A percentile compares a stretch with the other conserved stretches of the same genome.
phyloP scores from a whole-genome alignment of 2,888 invertebrate genomes.

The Auanema sp. region DNA sequence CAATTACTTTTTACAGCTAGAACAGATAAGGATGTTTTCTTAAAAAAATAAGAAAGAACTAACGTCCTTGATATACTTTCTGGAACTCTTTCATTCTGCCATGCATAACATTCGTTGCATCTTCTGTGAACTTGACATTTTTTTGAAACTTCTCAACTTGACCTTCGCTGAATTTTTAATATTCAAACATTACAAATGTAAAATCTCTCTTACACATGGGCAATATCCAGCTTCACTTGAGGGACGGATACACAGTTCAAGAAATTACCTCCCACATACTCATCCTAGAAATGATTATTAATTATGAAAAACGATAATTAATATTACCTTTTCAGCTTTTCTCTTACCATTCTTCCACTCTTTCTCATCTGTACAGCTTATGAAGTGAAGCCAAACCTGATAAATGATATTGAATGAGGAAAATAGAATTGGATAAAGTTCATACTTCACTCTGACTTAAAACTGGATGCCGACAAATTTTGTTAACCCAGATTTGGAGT shows the following conservation, averaged over 20 bases:
- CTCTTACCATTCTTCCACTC: constrained; percentile 95
- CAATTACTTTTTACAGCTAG: constrained; percentile 82
- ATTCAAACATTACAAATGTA: background rate
- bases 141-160: constrained; percentile 82
- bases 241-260: constrained; percentile 86
- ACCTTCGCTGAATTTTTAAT: constrained; percentile 71
- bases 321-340: constrained; percentile 83
- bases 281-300: constrained; percentile 72
- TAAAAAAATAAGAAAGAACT: constrained; percentile 45
- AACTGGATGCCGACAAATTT: constrained; percentile 94
- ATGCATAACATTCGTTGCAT: constrained; percentile 81
- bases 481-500: constrained; percentile 92
- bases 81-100: constrained; percentile 81
- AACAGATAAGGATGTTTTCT: constrained; percentile 13
- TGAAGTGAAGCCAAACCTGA: constrained; percentile 93
- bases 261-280: constrained; percentile 84
- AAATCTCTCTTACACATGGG: constrained; percentile 67
- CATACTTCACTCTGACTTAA: constrained; percentile 74
- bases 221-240: constrained; percentile 73
- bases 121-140: constrained; percentile 84
- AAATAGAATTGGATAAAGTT: background rate
- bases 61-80: constrained; percentile 79
- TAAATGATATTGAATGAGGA: constrained; percentile 16
- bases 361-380: constrained; percentile 94
- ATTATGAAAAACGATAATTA: too few relatives aligned